phyloP scores from a whole-genome alignment of 2,888 invertebrate genomes.

The Parelbella ahira region DNA sequence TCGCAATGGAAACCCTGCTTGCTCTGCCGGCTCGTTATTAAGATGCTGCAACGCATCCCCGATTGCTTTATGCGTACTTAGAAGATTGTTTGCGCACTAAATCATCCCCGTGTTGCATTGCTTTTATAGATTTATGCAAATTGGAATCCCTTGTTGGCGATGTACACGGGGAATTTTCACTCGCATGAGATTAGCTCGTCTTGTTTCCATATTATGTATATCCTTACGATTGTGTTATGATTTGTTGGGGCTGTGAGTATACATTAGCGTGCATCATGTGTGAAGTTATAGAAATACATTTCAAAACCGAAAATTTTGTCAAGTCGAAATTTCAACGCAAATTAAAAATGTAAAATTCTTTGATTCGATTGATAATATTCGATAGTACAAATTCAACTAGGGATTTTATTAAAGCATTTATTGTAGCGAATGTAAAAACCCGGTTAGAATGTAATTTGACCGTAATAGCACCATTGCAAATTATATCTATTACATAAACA shows the following conservation, averaged over 20 bases:
- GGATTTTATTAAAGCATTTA: neutral
- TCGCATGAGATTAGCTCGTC: too few species aligned
- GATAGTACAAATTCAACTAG: too few species aligned
- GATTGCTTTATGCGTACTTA: constrained; percentile 19
- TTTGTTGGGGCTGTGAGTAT: too few species aligned
- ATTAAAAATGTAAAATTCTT: too few species aligned
- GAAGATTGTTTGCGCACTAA: constrained; percentile 19
- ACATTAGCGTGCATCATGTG: too few species aligned
- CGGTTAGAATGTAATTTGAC: neutral
- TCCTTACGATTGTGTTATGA: too few species aligned
- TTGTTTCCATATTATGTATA: too few species aligned
- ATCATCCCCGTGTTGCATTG: constrained; percentile 15
- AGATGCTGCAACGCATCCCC: constrained; percentile 13
- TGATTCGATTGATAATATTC: too few species aligned
- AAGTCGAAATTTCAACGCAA: too few species aligned
- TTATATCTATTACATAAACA: constrained; percentile 32
- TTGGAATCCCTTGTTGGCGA: constrained; percentile 8
- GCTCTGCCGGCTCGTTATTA: constrained; percentile 12
- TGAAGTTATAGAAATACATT: too few species aligned
- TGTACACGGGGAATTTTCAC: too few species aligned
- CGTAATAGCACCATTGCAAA: constrained; percentile 15
- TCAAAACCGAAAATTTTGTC: too few species aligned
- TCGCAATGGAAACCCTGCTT: constrained; percentile 11
- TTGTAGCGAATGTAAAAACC: neutral
- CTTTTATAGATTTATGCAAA: constrained; percentile 23